phyloP scores from a whole-genome alignment of 1,140 invertebrate species.

The Leguminivora glycinivorella region DNA sequence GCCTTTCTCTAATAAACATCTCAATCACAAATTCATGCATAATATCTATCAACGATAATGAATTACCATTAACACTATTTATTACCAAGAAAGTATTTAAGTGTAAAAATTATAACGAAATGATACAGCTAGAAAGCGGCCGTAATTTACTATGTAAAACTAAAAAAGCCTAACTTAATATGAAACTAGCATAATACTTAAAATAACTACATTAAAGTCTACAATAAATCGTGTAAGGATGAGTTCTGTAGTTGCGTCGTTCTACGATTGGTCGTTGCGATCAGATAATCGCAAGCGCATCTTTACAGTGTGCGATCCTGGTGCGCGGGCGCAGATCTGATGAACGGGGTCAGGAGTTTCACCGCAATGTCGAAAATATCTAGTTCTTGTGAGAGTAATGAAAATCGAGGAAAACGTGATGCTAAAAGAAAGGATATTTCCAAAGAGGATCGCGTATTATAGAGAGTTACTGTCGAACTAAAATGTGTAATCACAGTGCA shows the following conservation, averaged over 20 bases:
- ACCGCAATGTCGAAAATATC: constrained; percentile 3
- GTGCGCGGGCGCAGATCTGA: not conserved
- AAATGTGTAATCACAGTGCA: too few relatives aligned
- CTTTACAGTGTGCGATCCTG: constrained; percentile 16
- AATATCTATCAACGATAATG: not conserved
- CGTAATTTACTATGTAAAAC: not conserved
- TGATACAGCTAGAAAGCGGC: constrained; percentile 20
- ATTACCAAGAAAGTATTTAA: constrained; percentile 18
- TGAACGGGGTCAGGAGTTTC: constrained; percentile 11
- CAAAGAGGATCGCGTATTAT: too few relatives aligned
- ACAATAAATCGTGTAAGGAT: not conserved
- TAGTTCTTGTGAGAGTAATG: too few relatives aligned
- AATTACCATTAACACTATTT: not conserved
- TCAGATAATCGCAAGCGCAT: constrained; percentile 19
- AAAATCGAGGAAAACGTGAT: too few relatives aligned
- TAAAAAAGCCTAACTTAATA: not conserved
- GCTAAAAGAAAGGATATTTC: too few relatives aligned
- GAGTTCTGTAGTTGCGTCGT: not conserved
- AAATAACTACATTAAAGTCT: not conserved
- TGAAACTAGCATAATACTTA: not conserved
- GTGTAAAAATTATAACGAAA: constrained; percentile 19
- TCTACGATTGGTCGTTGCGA: not conserved
- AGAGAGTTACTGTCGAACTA: too few relatives aligned
- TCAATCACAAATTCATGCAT: not conserved
- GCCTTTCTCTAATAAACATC: not conserved